phyloP scores from a whole-genome alignment of 2,113 vertebrate genomes.

The Eudyptes chrysolophus region DNA sequence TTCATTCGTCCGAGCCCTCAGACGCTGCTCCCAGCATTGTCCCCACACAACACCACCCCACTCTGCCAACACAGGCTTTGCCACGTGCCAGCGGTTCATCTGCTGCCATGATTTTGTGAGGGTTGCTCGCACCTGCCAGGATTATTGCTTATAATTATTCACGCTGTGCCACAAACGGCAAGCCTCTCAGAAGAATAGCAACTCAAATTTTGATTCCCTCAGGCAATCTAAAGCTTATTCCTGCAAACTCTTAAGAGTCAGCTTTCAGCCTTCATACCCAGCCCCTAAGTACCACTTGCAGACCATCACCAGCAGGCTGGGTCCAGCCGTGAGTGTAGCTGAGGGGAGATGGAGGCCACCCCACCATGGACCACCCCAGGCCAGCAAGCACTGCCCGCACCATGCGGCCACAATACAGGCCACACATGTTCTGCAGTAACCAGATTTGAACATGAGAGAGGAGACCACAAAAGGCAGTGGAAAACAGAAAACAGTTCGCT shows the following conservation, averaged over 20 bases:
- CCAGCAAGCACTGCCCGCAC: neutral
- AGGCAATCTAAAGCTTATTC: neutral
- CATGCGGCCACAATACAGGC: neutral
- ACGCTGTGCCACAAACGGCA: accelerated
- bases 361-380: neutral
- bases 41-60: accelerated
- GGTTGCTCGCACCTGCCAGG: neutral
- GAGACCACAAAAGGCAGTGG: neutral
- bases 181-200: neutral
- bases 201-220: neutral
- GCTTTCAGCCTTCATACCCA: neutral
- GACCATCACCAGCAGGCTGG: neutral
- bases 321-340: neutral
- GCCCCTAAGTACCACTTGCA: neutral
- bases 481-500: neutral
- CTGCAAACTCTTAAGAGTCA: neutral
- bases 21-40: neutral
- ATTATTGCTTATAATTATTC: neutral
- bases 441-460: neutral
- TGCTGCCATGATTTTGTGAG: accelerated
- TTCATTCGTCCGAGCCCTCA: neutral
- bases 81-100: neutral
- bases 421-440: accelerated
- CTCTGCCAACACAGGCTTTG: neutral
- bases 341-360: neutral